Evolutionary conservation across 2,113 vertebrate genomes (phyloP).

Genomic region (Phoxinus phoxinus): DNA sequence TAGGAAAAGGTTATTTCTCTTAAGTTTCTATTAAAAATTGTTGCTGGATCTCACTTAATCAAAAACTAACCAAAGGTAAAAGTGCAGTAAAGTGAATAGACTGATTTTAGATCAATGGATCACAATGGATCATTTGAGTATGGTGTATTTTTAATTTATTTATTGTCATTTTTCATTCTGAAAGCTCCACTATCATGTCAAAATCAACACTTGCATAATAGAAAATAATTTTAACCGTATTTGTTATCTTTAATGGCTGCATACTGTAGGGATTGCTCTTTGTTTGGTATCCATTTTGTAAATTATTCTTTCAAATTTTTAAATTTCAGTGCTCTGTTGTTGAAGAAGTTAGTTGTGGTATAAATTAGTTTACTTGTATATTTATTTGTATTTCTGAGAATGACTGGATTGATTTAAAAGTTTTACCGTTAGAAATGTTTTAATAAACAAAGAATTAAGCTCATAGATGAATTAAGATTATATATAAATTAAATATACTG

Average conservation of each 20-base stretch:
- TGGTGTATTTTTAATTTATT: neutral
- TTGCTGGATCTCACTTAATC: neutral
- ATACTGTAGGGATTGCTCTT: neutral
- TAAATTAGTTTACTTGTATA: constrained; percentile 5
- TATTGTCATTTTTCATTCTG: neutral
- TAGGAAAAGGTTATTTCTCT: neutral
- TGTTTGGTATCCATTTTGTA: constrained; percentile 19
- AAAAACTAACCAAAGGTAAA: neutral
- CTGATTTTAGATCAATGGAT: neutral
- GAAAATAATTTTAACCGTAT: neutral
- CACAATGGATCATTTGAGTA: neutral
- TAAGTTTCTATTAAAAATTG: constrained; percentile 8
- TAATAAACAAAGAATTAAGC: neutral
- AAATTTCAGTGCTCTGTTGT: neutral
- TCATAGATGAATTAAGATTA: neutral
- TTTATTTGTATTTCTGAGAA: constrained; percentile 21
- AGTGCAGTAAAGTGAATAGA: neutral
- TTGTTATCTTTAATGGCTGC: neutral
- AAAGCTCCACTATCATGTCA: neutral
- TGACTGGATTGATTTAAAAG: neutral
- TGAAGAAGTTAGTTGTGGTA: neutral
- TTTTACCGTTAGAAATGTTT: neutral
- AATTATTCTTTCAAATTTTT: neutral
- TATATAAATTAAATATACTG: no score
- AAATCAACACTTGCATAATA: neutral